Percentiles rank a stretch among this genome's conserved stretches.
Evolutionary conservation across 2,113 vertebrate genomes (phyloP).

Genomic region (Stigmatopora argus): DNA sequence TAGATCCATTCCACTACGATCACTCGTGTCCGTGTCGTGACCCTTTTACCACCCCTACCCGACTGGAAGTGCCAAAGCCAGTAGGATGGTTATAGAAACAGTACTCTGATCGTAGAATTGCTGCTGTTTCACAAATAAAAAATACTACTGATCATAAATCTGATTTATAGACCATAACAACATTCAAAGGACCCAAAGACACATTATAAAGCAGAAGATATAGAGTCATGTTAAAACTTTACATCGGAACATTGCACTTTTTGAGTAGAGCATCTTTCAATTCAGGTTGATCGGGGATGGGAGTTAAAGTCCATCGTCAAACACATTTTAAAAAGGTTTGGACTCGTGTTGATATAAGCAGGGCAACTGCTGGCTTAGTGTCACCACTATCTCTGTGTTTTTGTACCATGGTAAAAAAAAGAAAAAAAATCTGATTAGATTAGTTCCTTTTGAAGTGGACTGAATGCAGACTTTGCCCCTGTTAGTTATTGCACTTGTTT

Average conservation of each 20-base stretch:
- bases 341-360: slow-evolving; percentile 14
- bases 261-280: background rate
- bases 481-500: slow-evolving; percentile 56
- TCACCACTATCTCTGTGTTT: slow-evolving; percentile 46
- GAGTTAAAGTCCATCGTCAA: background rate
- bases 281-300: background rate
- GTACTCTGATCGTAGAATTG: no score
- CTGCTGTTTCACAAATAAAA: no score
- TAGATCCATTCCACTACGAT: no score
- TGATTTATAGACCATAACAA: no score
- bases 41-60: no score
- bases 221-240: background rate
- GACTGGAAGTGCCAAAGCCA: no score
- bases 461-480: slow-evolving; percentile 67
- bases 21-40: no score
- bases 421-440: slow-evolving; percentile 64
- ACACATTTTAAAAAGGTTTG: background rate
- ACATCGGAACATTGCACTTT: background rate
- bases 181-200: background rate
- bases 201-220: background rate
- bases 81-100: no score
- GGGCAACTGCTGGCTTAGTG: slow-evolving; percentile 6
- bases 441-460: slow-evolving; percentile 63
- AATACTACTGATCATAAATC: background rate
- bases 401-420: slow-evolving; percentile 37